Conservation (phyloP, 2,797 vertebrate genomes). For the Danio choprae region DNA sequence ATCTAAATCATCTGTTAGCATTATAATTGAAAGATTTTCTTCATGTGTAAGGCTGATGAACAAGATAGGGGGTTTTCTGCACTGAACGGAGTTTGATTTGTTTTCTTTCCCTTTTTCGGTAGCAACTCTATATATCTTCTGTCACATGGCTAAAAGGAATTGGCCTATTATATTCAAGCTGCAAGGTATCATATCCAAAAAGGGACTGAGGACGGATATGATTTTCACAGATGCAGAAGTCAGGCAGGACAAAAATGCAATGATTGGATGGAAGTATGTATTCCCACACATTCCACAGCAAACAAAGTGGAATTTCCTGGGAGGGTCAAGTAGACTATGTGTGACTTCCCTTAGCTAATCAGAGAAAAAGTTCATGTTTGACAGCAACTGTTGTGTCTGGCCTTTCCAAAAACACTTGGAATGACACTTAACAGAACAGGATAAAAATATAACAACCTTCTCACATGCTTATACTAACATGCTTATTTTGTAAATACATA, state of each 20-base stretch:
- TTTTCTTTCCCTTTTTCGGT: slow-evolving; percentile 39
- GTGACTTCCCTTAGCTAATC: slow-evolving; percentile 16
- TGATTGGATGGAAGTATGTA: slow-evolving; percentile 24
- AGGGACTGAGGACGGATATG: slow-evolving; percentile 19
- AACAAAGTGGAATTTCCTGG: slow-evolving; percentile 35
- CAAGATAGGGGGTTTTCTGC: neutral
- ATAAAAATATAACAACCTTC: neutral
- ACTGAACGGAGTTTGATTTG: neutral
- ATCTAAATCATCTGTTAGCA: neutral
- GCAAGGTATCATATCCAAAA: neutral
- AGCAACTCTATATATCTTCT: neutral
- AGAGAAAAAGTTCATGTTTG: slow-evolving; percentile 26
- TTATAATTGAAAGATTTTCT: neutral
- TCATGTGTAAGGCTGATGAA: neutral
- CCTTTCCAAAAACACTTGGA: neutral
- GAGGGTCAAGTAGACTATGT: slow-evolving; percentile 8
- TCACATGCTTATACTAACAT: neutral
- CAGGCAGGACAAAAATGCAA: slow-evolving; percentile 39
- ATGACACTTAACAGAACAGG: neutral
- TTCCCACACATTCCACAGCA: slow-evolving; percentile 53
- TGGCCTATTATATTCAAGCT: neutral
- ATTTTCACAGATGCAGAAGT: slow-evolving; percentile 2
- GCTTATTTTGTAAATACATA: neutral
- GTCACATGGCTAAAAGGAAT: neutral
- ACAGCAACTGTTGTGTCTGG: neutral